Conservation (phyloP, 2,113 vertebrate species). For the Fulmarus glacialis region DNA sequence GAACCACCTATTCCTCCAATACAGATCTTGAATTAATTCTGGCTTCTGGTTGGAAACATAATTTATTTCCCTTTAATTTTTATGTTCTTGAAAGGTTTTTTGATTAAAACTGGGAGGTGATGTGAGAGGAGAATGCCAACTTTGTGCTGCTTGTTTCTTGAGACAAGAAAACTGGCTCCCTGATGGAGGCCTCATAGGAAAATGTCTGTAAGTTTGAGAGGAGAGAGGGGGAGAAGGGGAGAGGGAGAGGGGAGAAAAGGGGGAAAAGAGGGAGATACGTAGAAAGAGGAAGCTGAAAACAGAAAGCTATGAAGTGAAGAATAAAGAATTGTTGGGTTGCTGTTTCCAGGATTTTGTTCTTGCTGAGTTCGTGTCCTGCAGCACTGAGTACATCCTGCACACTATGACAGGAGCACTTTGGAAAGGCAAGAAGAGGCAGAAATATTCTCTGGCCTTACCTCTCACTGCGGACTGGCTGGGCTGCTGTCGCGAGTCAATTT, state of each 20-base stretch:
- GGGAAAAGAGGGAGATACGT: background rate
- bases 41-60: constrained; percentile 42
- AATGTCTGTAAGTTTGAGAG: background rate
- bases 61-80: constrained; percentile 27
- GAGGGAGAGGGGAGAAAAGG: background rate
- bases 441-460: background rate
- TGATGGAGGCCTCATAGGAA: background rate
- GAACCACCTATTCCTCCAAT: constrained; percentile 11
- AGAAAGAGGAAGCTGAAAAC: background rate
- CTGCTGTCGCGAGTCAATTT: rapidly evolving
- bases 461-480: background rate
- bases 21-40: constrained; percentile 45
- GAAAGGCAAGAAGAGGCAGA: background rate
- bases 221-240: background rate
- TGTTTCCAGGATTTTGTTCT: background rate
- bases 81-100: background rate
- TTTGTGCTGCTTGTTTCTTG: background rate
- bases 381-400: background rate
- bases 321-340: background rate
- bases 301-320: background rate
- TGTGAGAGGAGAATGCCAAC: background rate
- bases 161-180: background rate
- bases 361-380: background rate
- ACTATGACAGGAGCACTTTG: background rate
- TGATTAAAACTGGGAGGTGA: background rate